These are phyloP conservation scores for Euplagia quadripunctaria DNA, from an alignment of 2,888 invertebrate species.

Conservation along the genomic window DNA sequence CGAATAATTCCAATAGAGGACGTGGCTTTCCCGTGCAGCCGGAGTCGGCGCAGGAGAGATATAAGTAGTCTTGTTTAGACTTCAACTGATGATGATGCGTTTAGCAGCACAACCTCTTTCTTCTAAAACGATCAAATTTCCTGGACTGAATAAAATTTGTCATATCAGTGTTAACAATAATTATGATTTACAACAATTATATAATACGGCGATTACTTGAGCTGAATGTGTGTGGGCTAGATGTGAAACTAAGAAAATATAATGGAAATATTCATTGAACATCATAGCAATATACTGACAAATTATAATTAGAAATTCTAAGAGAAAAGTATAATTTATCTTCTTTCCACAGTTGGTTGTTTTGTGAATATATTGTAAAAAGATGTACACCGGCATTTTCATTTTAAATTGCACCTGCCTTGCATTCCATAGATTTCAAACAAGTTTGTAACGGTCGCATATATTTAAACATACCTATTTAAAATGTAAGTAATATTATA, in stretches of 20 bases:
- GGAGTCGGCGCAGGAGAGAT: background rate
- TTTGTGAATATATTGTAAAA: background rate
- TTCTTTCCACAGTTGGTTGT: background rate
- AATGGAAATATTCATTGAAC: background rate
- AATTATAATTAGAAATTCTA: background rate
- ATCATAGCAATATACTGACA: background rate
- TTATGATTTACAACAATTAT: slow-evolving; percentile 37
- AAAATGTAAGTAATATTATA: background rate
- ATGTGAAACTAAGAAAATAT: slow-evolving; percentile 3
- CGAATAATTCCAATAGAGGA: background rate
- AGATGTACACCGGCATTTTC: background rate
- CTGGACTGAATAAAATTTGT: slow-evolving; percentile 35
- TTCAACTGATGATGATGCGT: background rate
- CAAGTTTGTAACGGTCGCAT: background rate
- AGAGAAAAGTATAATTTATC: background rate
- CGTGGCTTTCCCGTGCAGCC: background rate
- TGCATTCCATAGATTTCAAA: background rate
- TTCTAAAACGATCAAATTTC: slow-evolving; percentile 16
- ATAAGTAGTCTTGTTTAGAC: background rate
- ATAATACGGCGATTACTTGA: slow-evolving; percentile 25
- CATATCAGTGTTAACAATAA: slow-evolving; percentile 51
- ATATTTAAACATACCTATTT: background rate
- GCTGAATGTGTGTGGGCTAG: slow-evolving; percentile 22
- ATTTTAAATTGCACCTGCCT: background rate
- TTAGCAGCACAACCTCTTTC: background rate